Evolutionary conservation across 2,113 vertebrate genomes (phyloP).

Genomic region (Trinectes maculatus): DNA sequence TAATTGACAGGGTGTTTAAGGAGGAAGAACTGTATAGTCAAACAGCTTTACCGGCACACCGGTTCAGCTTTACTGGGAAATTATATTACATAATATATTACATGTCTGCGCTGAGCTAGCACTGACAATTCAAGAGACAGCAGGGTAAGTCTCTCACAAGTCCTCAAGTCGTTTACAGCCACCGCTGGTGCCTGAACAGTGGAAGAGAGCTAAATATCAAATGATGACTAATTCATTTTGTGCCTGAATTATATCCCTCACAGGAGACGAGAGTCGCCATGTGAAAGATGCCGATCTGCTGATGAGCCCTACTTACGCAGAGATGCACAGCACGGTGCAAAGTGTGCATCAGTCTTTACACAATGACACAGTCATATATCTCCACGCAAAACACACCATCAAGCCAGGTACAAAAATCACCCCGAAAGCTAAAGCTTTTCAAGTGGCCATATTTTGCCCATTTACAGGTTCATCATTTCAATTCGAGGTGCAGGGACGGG

Average conservation of each 20-base stretch:
- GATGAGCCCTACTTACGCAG: neutral
- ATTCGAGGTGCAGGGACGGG: no score
- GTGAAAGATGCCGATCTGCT: neutral
- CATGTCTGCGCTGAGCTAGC: neutral
- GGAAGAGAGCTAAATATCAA: constrained; percentile 24
- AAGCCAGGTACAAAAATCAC: no score
- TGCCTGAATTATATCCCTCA: constrained; percentile 20
- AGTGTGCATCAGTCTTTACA: neutral
- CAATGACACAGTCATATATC: neutral
- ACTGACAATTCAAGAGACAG: constrained; percentile 6
- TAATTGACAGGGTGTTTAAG: neutral
- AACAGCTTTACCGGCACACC: neutral
- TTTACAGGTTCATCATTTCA: no score
- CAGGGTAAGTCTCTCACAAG: neutral
- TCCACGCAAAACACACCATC: neutral
- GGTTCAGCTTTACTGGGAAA: constrained; percentile 28
- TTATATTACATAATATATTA: constrained; percentile 39
- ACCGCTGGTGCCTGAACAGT: constrained; percentile 35
- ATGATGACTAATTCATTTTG: constrained; percentile 38
- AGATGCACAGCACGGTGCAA: neutral
- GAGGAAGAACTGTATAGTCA: neutral
- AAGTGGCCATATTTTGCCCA: no score
- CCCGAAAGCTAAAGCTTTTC: no score
- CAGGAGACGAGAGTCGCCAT: constrained; percentile 18
- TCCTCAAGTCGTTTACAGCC: constrained; percentile 18